Evolutionary conservation across 2,797 vertebrate genomes (phyloP).

Genomic region (Eidolon dupreanum): DNA sequence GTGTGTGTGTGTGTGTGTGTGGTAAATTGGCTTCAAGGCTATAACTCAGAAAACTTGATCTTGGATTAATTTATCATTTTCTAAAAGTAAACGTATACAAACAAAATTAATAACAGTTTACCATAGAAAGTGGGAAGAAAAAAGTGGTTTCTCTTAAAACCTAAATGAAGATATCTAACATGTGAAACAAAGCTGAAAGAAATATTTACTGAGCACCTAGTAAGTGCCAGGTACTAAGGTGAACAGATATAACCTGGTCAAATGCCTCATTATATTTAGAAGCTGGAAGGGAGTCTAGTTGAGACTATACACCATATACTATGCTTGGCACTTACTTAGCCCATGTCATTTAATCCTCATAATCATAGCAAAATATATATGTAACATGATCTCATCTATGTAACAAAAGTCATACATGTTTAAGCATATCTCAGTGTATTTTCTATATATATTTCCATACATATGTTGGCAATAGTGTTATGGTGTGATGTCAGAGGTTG

Average conservation of each 20-base stretch:
- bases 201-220: background rate
- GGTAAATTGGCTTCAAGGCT: conserved; percentile 20
- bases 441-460: background rate
- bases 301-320: background rate
- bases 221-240: background rate
- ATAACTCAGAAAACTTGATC: conserved; percentile 11
- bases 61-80: conserved; percentile 52
- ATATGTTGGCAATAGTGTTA: background rate
- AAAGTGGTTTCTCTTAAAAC: conserved; percentile 38
- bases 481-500: background rate
- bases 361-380: background rate
- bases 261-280: background rate
- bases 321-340: background rate
- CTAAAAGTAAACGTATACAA: conserved; percentile 27
- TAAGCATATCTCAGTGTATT: background rate
- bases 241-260: background rate
- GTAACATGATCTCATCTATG: background rate
- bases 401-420: background rate
- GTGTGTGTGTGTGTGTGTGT: background rate
- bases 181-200: conserved; percentile 20
- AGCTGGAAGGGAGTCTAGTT: background rate
- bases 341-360: background rate
- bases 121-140: conserved; percentile 39
- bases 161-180: conserved; percentile 32
- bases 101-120: conserved; percentile 56